Evolutionary conservation across 2,888 invertebrate genomes (phyloP).

Genomic region (Isoperla grammatica): DNA sequence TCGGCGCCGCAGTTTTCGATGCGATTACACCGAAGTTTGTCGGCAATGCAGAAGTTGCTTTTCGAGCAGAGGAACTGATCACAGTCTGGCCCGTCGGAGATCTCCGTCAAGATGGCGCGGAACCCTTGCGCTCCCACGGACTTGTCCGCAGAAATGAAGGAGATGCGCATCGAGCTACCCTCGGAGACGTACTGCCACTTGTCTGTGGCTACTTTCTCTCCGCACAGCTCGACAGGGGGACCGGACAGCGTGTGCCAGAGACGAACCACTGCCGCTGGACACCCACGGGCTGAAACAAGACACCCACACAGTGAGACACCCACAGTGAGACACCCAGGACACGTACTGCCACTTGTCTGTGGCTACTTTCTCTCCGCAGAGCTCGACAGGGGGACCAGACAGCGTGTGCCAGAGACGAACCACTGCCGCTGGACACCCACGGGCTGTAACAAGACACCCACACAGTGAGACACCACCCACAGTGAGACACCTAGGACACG

Average conservation of each 20-base stretch:
- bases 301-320: background rate
- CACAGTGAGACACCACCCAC: too few relatives aligned
- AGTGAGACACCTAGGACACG: constrained; percentile 77
- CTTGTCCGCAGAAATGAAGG: constrained; percentile 91
- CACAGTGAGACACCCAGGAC: too few relatives aligned
- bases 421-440: constrained; percentile 89
- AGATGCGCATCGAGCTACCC: constrained; percentile 79
- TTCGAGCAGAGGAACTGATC: constrained; percentile 66
- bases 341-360: constrained; percentile 76
- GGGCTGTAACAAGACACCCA: constrained; percentile 49
- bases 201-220: constrained; percentile 68
- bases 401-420: constrained; percentile 83
- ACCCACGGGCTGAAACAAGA: constrained; percentile 65
- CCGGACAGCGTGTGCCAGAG: constrained; percentile 80
- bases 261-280: constrained; percentile 85
- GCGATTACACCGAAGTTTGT: constrained; percentile 68
- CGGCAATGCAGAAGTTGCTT: constrained; percentile 73
- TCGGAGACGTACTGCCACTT: constrained; percentile 83
- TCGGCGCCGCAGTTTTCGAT: constrained; percentile 79
- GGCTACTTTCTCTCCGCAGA: constrained; percentile 79
- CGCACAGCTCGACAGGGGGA: constrained; percentile 83
- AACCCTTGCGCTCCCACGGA: constrained; percentile 93
- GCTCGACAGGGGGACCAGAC: constrained; percentile 74
- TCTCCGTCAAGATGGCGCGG: constrained; percentile 92
- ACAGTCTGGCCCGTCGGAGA: constrained; percentile 54